Conservation (phyloP, 2,113 vertebrate genomes). For the Leptosomus discolor region DNA sequence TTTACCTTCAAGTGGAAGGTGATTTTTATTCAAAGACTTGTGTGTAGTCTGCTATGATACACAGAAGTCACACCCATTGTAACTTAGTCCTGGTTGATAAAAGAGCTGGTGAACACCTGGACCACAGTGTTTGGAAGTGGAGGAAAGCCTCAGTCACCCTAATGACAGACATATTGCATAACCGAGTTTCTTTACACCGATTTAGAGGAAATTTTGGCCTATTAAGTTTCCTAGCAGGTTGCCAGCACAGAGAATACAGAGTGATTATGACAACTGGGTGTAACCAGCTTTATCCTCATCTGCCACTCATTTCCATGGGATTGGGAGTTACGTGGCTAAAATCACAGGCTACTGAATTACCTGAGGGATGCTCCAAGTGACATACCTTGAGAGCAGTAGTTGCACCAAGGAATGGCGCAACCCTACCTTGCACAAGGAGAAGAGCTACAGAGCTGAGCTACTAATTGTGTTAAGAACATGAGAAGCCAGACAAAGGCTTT, state of each 20-base stretch:
- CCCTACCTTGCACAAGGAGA: neutral
- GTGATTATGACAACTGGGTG: neutral
- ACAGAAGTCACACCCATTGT: neutral
- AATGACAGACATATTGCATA: neutral
- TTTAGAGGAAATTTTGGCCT: neutral
- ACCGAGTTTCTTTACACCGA: neutral
- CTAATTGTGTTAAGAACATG: slow-evolving; percentile 12
- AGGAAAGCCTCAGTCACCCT: neutral
- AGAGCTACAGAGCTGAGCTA: neutral
- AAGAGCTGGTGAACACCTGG: neutral
- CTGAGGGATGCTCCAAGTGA: neutral
- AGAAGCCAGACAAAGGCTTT: slow-evolving; percentile 59
- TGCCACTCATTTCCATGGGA: neutral
- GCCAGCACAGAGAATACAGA: neutral
- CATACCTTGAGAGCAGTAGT: neutral
- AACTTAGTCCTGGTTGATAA: neutral
- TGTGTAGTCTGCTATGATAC: neutral
- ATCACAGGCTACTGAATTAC: neutral
- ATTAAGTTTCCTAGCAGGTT: neutral
- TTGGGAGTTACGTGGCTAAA: neutral
- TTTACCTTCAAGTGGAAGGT: neutral
- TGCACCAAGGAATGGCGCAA: neutral
- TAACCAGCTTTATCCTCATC: neutral
- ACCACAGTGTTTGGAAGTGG: neutral
- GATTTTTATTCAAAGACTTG: neutral